A percentile compares a stretch with the other conserved stretches of the same genome.
Evolutionary conservation across 2,797 vertebrate genomes (phyloP).

Genomic region (Acomys russatus): DNA sequence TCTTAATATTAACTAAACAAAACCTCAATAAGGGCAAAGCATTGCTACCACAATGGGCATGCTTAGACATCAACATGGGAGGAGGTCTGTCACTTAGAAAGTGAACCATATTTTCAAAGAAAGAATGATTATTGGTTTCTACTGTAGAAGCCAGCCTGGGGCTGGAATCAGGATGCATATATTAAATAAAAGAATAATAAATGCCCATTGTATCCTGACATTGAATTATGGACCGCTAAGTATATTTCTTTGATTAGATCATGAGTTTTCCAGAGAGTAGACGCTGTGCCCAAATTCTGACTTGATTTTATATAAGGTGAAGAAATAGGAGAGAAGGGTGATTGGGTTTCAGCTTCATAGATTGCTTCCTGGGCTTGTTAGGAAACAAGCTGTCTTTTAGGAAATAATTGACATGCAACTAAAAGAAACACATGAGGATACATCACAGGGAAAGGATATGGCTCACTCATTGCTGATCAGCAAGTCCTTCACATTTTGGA

Average conservation of each 20-base stretch:
- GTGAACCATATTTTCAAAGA: slow-evolving; percentile 31
- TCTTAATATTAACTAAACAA: neutral
- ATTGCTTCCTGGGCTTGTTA: slow-evolving; percentile 27
- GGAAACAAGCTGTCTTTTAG: slow-evolving; percentile 20
- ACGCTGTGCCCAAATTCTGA: slow-evolving; percentile 52
- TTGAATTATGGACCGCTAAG: slow-evolving; percentile 61
- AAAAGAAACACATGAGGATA: slow-evolving; percentile 41
- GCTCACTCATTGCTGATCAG: slow-evolving; percentile 30
- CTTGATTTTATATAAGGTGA: slow-evolving; percentile 53
- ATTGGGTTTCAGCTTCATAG: neutral
- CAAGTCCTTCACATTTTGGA: slow-evolving; percentile 4
- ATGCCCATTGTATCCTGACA: slow-evolving; percentile 68
- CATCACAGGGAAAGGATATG: neutral
- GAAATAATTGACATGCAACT: slow-evolving; percentile 28
- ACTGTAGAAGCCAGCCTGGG: slow-evolving; percentile 44
- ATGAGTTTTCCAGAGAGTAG: slow-evolving; percentile 65
- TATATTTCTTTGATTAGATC: slow-evolving; percentile 73
- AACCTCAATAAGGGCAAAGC: neutral
- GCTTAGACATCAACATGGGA: neutral
- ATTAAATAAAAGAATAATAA: slow-evolving; percentile 73
- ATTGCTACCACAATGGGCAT: neutral
- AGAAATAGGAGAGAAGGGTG: slow-evolving; percentile 24
- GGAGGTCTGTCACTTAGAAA: slow-evolving; percentile 44
- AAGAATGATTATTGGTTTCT: slow-evolving; percentile 41
- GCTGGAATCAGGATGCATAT: slow-evolving; percentile 58